Percentiles rank a stretch among this genome's conserved stretches.
Conservation (phyloP, 2,797 vertebrate genomes). For the Synanceia verrucosa region DNA sequence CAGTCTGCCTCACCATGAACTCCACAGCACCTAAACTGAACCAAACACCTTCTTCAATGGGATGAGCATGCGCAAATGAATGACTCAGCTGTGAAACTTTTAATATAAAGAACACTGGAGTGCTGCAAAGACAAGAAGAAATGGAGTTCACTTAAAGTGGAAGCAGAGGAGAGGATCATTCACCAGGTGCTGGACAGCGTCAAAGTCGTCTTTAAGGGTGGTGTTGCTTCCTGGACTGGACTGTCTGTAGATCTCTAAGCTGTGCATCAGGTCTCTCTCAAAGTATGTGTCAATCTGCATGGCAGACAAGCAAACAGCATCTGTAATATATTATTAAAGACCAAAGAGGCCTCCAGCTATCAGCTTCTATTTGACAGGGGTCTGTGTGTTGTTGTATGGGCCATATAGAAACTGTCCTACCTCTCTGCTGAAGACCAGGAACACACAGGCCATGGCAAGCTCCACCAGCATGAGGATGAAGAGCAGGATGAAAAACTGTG, state of each 20-base stretch:
- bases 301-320: constrained; percentile 11
- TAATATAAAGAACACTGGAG: not conserved
- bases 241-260: constrained; percentile 68
- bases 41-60: not conserved
- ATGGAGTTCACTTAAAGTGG: not conserved
- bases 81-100: not conserved
- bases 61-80: not conserved
- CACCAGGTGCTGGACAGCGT: constrained; percentile 70
- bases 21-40: constrained; percentile 77
- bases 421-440: constrained; percentile 70
- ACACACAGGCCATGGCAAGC: constrained; percentile 74
- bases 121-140: not conserved
- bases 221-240: constrained; percentile 43
- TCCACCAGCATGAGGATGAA: constrained; percentile 79
- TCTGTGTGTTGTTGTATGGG: not conserved
- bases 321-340: not conserved
- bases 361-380: not conserved
- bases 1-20: constrained; percentile 67
- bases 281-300: constrained; percentile 72
- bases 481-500: constrained; percentile 73
- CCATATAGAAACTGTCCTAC: constrained; percentile 26
- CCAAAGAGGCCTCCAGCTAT: not conserved
- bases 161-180: not conserved
- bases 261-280: constrained; percentile 65
- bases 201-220: constrained; percentile 69